These are phyloP conservation scores for Lophotis ruficrista DNA, from an alignment of 2,113 vertebrate genomes.

Conservation along the genomic window DNA sequence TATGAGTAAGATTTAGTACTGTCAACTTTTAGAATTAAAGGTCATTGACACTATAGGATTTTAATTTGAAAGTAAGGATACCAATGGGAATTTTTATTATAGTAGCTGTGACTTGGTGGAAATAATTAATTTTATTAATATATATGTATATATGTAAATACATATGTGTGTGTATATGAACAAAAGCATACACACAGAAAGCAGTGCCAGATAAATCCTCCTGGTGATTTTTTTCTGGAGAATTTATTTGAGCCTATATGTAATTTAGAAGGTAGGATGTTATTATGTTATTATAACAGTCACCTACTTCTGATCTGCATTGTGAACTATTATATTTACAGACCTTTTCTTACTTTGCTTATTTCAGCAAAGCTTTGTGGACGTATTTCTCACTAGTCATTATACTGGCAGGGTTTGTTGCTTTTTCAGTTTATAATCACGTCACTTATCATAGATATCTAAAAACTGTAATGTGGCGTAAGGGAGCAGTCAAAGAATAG, in stretches of 20 bases:
- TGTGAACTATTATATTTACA: background rate
- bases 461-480: background rate
- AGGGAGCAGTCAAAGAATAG: background rate
- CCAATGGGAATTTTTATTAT: background rate
- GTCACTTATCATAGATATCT: background rate
- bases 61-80: background rate
- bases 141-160: background rate
- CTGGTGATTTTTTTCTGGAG: background rate
- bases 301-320: background rate
- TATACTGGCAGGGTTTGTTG: background rate
- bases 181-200: background rate
- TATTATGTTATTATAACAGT: background rate
- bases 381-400: background rate
- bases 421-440: background rate
- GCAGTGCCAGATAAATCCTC: background rate
- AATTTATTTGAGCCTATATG: background rate
- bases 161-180: background rate
- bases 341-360: background rate
- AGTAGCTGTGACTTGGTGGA: background rate
- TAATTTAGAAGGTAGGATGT: background rate
- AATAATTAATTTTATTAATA: background rate
- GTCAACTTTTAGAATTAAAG: background rate
- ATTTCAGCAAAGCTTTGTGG: background rate
- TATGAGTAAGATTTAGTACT: background rate
- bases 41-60: background rate